These are phyloP conservation scores for Todus mexicanus DNA, from an alignment of 2,797 vertebrate genomes.

Conservation along the genomic window DNA sequence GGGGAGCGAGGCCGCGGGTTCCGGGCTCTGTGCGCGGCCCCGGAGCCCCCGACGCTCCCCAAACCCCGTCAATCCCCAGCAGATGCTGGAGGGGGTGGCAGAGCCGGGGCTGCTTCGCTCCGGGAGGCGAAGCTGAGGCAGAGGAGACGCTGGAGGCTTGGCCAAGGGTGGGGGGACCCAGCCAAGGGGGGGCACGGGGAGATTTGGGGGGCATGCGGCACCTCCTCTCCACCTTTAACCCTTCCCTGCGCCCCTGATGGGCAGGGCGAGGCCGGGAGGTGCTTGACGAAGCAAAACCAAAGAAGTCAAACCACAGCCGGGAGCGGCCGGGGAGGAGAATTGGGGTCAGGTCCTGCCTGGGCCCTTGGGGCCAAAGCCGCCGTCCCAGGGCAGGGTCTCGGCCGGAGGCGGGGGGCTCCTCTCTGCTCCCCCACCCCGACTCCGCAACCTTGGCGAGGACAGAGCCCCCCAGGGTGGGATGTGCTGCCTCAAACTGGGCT, in stretches of 20 bases:
- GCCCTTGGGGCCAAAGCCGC: background rate
- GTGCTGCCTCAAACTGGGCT: background rate
- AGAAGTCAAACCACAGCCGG: background rate
- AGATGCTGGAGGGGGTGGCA: background rate
- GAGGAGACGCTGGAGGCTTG: rapidly evolving
- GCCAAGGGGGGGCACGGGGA: too few species aligned
- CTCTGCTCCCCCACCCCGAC: background rate
- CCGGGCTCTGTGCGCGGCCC: background rate
- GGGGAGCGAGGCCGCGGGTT: background rate
- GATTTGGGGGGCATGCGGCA: rapidly evolving
- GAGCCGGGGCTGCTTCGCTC: background rate
- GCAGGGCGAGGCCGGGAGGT: background rate
- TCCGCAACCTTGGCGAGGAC: rapidly evolving
- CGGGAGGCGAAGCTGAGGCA: background rate
- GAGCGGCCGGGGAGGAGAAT: background rate
- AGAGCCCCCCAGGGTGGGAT: too few species aligned
- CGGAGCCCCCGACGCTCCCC: background rate
- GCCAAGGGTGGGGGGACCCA: background rate
- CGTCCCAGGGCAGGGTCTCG: background rate
- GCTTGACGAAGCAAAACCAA: background rate
- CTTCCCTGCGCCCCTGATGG: background rate
- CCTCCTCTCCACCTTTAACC: background rate
- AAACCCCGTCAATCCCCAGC: background rate
- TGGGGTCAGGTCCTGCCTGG: background rate
- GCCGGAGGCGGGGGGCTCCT: background rate